Conservation (phyloP, 2,113 vertebrate species). For the Chiloscyllium plagiosum region DNA sequence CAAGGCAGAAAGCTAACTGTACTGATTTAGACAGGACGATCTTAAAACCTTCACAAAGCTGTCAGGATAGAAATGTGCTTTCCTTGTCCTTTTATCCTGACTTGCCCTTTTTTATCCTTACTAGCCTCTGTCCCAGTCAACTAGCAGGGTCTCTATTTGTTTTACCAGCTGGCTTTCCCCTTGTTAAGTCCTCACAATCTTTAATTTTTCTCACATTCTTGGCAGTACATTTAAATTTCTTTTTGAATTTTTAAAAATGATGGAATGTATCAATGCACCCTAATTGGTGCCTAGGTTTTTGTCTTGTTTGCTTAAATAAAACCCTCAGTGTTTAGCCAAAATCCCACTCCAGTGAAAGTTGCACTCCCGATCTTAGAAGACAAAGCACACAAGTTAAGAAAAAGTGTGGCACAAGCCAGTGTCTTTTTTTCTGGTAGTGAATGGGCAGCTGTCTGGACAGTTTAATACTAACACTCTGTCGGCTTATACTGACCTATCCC, state of each 20-base stretch:
- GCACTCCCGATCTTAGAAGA: neutral
- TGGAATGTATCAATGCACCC: neutral
- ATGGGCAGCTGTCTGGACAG: neutral
- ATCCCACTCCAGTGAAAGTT: neutral
- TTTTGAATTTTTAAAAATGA: neutral
- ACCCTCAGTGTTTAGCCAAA: neutral
- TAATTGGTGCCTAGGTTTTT: neutral
- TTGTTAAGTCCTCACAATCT: neutral
- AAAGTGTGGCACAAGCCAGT: neutral
- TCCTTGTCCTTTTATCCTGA: neutral
- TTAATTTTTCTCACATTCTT: neutral
- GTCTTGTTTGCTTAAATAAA: neutral
- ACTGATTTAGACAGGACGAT: neutral
- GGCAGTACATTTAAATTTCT: neutral
- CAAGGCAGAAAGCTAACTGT: neutral
- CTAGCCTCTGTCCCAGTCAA: neutral
- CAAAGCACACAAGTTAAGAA: neutral
- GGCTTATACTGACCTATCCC: neutral
- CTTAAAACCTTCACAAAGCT: neutral
- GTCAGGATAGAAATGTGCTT: neutral
- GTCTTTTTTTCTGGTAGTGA: neutral
- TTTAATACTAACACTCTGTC: neutral
- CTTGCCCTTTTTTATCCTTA: neutral
- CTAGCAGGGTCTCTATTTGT: neutral
- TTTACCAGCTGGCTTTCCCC: neutral